Base-by-base conservation (phyloP, 1,140 invertebrate species). In the Drosophila bipectinata region DNA sequence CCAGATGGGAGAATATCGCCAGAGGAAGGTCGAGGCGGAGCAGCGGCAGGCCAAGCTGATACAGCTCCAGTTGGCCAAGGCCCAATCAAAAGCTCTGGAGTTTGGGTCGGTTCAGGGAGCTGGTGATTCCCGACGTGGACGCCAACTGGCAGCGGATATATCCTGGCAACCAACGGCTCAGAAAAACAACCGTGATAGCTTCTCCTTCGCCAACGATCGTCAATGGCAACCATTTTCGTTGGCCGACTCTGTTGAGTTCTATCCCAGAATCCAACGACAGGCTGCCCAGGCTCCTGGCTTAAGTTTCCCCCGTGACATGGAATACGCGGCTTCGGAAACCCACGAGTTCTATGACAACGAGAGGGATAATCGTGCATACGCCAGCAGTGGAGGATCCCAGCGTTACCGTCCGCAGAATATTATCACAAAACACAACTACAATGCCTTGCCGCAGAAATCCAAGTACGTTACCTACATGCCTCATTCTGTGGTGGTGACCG, bases 391-490 rank as follows among this genome's bases (percentile, higher is more conserved):
- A 3, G n/a, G 30, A 0, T 59, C 26, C 0, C 62, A 76, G 0
- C 32, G 68, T 7, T 44, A 66, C 0, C 76, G 72, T 24, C 79
- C 83, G 0, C 79, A 88, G 52, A 88, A 88, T 26, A 54, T 88
- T 21, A 88, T 88, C 4, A 88, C 83, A 15, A 88, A 88, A 47
- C 68, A 88, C 55, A 88, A 88, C 55, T 88, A 88, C 77, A 83
- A 88, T 12, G 18, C 37, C 26, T 14, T 74, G 49, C 83, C 83
- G 1, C 79, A 66, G n/a, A 82, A 83, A 15, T 55, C 84, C 0
- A 88, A 88, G 9, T 88, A 68, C 41, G 83, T 88, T 2, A 77
- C 57, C 14, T 88, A 88, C 45, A 77, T 79, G 76, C 83, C 83
- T 0, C 83, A 88, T 39, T 88, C 83, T 1, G 72, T 88, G 21